Evolutionary conservation across 2,113 vertebrate genomes (phyloP), one percentile per base, ranked within the genome.

Genomic region (Oncorhynchus mykiss): DNA sequence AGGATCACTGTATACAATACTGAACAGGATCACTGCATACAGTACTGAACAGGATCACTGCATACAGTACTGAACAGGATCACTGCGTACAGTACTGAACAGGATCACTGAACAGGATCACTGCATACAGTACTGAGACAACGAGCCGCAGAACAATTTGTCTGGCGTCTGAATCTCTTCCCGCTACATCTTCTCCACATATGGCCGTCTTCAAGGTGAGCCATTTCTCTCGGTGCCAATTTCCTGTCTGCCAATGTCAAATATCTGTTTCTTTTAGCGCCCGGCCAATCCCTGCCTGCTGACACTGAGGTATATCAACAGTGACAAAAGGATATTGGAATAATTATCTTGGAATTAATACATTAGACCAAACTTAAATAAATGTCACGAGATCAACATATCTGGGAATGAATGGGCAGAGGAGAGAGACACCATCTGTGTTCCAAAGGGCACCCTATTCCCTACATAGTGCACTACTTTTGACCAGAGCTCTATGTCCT

Each of bases 331-430:
- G 96, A 95, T 96, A 97, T 96, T 97, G 95, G 20, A 96, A 96
- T 96, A 96, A 96, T 98, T 96, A 97, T 96, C 95, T 95, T 91
- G 93, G 95, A 96, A 97, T 96, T 96, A 97, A 96, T 95, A 95
- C 95, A 96, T 96, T 96, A 96, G 95, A 92, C 95, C 92, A 93
- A 96, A 96, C 95, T 94, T 95, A 96, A 95, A 96, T 94, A 95
- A 96, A 96, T 95, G 96, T 96, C 96, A 96, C 95, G 93, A 91
- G 94, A 95, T 96, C 95, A 94, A 95, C 94, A 95, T 95, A 94
- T 96, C 90, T 94, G 95, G 90, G 92, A 92, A 94, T 93, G 94
- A 93, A 94, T 94, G 94, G 93, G 94, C 94, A 95, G 80, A 72
- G 67, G 59, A 29, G 31, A 20, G 94, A 90, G 95, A 54, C 16